Base-by-base conservation (phyloP, 2,888 invertebrate species). In the Eupsilia transversa region DNA sequence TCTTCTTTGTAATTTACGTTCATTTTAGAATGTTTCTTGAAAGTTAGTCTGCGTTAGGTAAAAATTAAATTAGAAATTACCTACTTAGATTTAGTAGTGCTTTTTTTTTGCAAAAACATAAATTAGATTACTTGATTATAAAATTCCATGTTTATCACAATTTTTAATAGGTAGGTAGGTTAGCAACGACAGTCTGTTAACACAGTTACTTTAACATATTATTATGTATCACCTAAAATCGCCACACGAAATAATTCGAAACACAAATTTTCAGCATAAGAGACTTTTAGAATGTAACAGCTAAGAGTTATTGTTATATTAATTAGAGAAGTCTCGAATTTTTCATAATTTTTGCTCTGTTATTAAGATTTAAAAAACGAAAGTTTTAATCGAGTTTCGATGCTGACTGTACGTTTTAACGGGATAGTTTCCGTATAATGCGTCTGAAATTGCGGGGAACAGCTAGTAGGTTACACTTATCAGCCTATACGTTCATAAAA, bases 1-100 rank as follows among this genome's bases (percentile, higher is more conserved):
- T 38, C 60, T 49, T 61, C 56, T 72, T 59, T 41, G n/a, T 70
- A 30, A 63, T 61, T 72, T 57, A 69, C 17, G 20, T 54, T n/a
- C 12, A 56, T 61, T 77, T 65, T 49, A 20, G 46, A 41, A 54
- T 30, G n/a, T 46, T 75, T 59, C 9, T 52, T 54, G 0, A 27
- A 71, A 49, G 33, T 38, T 30, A 6, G 12, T n/a, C 2, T 23
- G 12, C 20, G 10, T 41, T 12, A 1, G 10, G 5, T 46, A 27
- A 23, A 49, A 33, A 41, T 20, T 33, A 12, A 72, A 27, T 27
- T 10, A 14, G 7, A 3, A 35, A 27, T 43, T 20, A 9, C 38
- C 3, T 41, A 54, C 12, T 12, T 14, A 1, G 3, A n/a, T n/a
- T n/a, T n/a, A n/a, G 1, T n/a, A 17, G 46, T 7, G 23, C 3